Conservation (phyloP, 2,113 vertebrate species). For the Peromyscus maniculatus region DNA sequence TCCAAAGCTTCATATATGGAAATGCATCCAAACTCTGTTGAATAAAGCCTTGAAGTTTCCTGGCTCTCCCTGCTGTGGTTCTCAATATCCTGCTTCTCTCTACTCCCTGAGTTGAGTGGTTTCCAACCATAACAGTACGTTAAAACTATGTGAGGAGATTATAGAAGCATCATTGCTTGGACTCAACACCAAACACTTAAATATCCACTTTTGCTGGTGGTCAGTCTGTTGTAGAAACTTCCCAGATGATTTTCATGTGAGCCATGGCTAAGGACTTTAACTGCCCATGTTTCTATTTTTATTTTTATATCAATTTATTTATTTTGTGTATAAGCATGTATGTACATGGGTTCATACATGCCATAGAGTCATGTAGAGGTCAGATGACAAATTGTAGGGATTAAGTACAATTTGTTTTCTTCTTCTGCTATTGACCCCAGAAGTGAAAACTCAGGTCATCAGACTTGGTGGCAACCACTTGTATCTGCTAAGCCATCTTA, state of each 20-base stretch:
- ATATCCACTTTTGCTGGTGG: neutral
- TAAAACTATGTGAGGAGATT: neutral
- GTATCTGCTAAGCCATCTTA: neutral
- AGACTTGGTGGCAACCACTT: neutral
- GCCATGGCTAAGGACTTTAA: neutral
- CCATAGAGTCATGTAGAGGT: neutral
- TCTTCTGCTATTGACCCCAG: neutral
- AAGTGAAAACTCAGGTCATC: neutral
- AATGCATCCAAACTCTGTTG: neutral
- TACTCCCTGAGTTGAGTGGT: neutral
- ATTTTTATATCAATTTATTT: neutral
- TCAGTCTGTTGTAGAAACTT: neutral
- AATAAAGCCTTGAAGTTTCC: slow-evolving; percentile 20
- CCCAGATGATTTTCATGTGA: neutral
- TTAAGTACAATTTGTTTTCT: neutral
- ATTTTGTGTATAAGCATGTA: neutral
- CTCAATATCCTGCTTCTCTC: neutral
- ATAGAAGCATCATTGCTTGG: neutral
- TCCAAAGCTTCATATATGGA: neutral
- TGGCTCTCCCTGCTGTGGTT: neutral
- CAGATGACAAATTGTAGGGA: neutral
- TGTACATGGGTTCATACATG: neutral
- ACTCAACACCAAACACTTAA: neutral
- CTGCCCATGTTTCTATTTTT: neutral
- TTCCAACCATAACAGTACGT: neutral